Evolutionary conservation across 2,113 vertebrate genomes (phyloP).

Genomic region (Kryptolebias marmoratus): DNA sequence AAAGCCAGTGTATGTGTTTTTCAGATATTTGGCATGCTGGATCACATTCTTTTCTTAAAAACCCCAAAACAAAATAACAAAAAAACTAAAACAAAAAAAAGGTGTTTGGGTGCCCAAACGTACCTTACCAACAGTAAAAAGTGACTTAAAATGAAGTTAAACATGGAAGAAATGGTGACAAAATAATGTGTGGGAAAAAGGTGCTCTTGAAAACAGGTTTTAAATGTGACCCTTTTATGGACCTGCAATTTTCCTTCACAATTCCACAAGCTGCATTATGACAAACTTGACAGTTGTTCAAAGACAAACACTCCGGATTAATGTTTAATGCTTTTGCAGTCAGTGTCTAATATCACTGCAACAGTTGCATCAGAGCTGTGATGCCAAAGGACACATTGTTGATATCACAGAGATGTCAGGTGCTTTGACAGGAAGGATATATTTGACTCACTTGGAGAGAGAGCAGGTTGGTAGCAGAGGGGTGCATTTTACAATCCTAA

Average conservation of each 20-base stretch:
- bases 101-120: too few species aligned
- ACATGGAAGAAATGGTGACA: neutral
- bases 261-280: neutral
- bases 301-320: neutral
- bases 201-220: neutral
- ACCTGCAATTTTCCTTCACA: neutral
- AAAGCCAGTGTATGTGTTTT: too few species aligned
- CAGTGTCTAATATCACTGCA: neutral
- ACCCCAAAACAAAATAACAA: too few species aligned
- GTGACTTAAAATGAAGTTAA: neutral
- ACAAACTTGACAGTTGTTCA: neutral
- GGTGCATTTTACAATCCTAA: neutral
- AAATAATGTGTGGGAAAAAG: neutral
- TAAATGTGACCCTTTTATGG: neutral
- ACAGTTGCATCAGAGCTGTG: neutral
- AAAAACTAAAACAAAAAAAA: too few species aligned
- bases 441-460: neutral
- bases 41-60: too few species aligned
- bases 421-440: neutral
- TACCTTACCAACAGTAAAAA: too few species aligned
- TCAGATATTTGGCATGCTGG: too few species aligned
- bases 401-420: neutral
- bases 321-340: neutral
- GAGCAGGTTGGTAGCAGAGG: neutral
- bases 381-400: neutral